Base-by-base conservation (phyloP, 2,797 vertebrate species). In the Poecilia velifera region DNA sequence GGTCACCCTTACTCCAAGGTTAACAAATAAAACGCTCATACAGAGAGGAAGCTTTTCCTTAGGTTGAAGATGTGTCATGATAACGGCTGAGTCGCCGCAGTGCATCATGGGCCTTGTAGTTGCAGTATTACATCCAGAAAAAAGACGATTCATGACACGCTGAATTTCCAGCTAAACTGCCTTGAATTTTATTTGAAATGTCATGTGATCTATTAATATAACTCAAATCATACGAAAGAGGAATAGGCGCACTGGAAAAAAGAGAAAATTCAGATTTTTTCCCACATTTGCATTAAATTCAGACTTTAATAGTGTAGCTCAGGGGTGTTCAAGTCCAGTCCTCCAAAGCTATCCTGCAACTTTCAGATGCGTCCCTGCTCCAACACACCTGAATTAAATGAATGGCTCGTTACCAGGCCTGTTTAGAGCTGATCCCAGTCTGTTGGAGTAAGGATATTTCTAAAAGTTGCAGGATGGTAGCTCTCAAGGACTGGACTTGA, bases 41-140 rank as follows among this genome's bases (percentile, higher is more conserved):
- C 80, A 70, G 77, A 70, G 77, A 91, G 86, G 90, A 92, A 90
- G 92, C 89, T 93, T 91, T 91, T 82, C 87, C 90, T 88, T 84
- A 81, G 87, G 89, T 87, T 94, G 90, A 79, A 92, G 93, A 93
- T 92, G 93, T 93, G 92, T 94, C 91, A 93, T 89, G 90, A 90
- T 86, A 87, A 88, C 85, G 91, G 89, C 89, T 86, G 81, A 85
- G 68, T 78, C 78, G 76, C 62, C 25, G 91, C 92, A 83, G 57
- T 92, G 95, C 90, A 95, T 93, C 78, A 1, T 95, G 94, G 95
- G 83, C 59, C 22, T 81, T 94, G 95, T 92, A 96, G 95, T 95
- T 83, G 9, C 16, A 0, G 16, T 57, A 6, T 59, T 57, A 59
- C 70, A 20, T 34, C 22, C 9, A 45, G 5, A 43, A 6, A 4